Conservation (phyloP, 2,888 invertebrate species). For the Ernsta delagoae region DNA sequence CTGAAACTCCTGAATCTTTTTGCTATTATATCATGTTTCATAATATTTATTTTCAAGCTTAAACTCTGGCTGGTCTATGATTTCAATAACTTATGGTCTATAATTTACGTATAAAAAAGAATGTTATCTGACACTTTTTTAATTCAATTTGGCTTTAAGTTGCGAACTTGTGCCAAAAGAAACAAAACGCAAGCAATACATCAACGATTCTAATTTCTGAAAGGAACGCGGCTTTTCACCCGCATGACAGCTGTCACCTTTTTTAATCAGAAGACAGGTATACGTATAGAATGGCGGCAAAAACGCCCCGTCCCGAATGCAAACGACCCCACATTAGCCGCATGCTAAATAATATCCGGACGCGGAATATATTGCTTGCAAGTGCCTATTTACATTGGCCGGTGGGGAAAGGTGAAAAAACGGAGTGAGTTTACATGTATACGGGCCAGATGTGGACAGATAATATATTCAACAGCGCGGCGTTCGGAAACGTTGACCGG, state of each 20-base stretch:
- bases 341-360: slow-evolving; percentile 57
- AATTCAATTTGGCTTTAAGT: slow-evolving; percentile 11
- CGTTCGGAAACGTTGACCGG: slow-evolving; percentile 42
- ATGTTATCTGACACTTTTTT: too few species aligned
- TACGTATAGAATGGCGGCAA: slow-evolving; percentile 38
- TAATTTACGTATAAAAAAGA: too few species aligned
- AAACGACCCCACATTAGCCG: slow-evolving; percentile 43
- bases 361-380: slow-evolving; percentile 54
- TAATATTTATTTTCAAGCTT: too few species aligned
- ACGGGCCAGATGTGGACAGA: slow-evolving; percentile 52
- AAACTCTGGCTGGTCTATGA: too few species aligned
- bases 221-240: slow-evolving; percentile 43
- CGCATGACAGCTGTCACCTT: slow-evolving; percentile 65
- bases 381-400: slow-evolving; percentile 48
- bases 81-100: too few species aligned
- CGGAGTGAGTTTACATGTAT: slow-evolving; percentile 47
- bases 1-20: too few species aligned
- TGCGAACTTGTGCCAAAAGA: slow-evolving; percentile 17
- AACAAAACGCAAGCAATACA: slow-evolving; percentile 28
- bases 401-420: slow-evolving; percentile 40
- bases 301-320: slow-evolving; percentile 37
- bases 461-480: slow-evolving; percentile 42
- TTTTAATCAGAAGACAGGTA: slow-evolving; percentile 44
- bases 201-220: slow-evolving; percentile 32
- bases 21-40: too few species aligned